Evolutionary conservation across 2,888 invertebrate species (phyloP).

Genomic region (Uropetala carovei): DNA sequence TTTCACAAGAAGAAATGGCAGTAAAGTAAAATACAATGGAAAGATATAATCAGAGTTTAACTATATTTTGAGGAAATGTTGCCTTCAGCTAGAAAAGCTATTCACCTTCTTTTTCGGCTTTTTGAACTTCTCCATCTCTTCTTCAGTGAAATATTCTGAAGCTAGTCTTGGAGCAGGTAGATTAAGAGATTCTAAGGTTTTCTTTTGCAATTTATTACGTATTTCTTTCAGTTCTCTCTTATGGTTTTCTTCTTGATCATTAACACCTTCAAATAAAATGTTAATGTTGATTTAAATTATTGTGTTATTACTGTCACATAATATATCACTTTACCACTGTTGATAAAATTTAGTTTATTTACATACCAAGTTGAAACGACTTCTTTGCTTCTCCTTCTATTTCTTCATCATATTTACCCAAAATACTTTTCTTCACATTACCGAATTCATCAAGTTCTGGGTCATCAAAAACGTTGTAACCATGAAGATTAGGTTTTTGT

Average conservation of each 20-base stretch:
- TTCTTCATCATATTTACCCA: conserved; percentile 97
- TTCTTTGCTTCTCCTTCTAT: conserved; percentile 84
- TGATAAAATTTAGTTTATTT: conserved; percentile 72
- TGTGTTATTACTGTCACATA: background rate
- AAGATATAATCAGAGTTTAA: background rate
- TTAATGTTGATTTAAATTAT: background rate
- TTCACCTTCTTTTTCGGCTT: conserved; percentile 87
- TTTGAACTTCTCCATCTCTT: conserved; percentile 93
- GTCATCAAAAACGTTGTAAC: conserved; percentile 92
- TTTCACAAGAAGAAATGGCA: background rate
- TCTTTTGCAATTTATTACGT: conserved; percentile 80
- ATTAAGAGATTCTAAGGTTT: conserved; percentile 85
- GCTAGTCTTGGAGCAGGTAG: conserved; percentile 84
- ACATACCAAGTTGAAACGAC: conserved; percentile 87
- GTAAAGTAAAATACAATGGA: no score
- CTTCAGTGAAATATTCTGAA: conserved; percentile 90
- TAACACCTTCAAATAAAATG: conserved; percentile 71
- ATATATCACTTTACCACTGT: background rate
- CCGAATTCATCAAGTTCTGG: conserved; percentile 79
- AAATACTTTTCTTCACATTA: conserved; percentile 79
- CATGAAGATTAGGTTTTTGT: conserved; percentile 83
- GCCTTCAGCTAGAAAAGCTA: background rate
- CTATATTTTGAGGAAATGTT: background rate
- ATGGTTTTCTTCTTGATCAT: conserved; percentile 69
- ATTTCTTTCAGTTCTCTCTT: conserved; percentile 70